Evolutionary conservation across 2,888 invertebrate genomes (phyloP).

Genomic region (Entomobrya proxima): DNA sequence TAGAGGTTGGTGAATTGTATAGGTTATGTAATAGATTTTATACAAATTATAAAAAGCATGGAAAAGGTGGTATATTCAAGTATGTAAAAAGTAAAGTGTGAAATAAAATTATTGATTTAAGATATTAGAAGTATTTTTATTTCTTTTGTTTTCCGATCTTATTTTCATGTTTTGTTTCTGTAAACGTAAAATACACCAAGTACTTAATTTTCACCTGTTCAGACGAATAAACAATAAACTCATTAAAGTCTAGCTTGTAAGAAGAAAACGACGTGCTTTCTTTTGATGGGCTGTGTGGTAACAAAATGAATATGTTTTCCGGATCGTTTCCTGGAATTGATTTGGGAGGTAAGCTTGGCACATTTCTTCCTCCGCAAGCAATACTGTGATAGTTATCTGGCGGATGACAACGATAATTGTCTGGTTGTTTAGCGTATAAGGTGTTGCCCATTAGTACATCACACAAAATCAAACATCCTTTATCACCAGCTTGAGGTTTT

Average conservation of each 20-base stretch:
- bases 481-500: not conserved
- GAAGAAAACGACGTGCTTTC: no score
- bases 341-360: no score
- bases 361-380: not conserved
- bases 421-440: conserved; percentile 20
- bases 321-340: not conserved
- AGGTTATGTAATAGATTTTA: no score
- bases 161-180: not conserved
- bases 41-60: no score
- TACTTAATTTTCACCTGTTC: not conserved
- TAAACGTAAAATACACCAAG: not conserved
- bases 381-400: not conserved
- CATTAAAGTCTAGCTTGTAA: not conserved
- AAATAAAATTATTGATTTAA: no score
- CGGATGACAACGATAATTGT: not conserved
- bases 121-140: no score
- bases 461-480: conserved; percentile 51
- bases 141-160: no score
- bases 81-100: no score
- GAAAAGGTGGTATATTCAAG: no score
- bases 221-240: not conserved
- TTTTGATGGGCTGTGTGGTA: not conserved
- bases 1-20: no score
- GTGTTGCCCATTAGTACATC: conserved; percentile 58
- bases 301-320: not conserved